Evolutionary conservation across 2,797 vertebrate species (phyloP), one percentile per base, ranked within the genome.

Genomic region (Hypotaenidia okinawae): DNA sequence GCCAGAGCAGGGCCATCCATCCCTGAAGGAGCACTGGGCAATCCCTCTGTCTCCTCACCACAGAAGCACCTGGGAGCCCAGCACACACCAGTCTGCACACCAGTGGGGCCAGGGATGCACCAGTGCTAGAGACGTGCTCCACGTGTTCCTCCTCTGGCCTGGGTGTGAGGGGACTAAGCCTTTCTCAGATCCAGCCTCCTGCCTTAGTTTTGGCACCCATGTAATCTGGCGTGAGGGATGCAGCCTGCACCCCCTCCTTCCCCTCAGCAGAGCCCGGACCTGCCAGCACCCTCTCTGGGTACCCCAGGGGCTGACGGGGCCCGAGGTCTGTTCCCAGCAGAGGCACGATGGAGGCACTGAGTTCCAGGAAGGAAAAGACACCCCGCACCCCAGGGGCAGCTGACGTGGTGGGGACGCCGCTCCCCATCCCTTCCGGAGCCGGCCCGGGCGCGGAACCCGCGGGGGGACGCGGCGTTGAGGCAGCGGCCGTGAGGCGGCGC

Each of bases 91-190:
- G 25, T 33, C 18, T 18, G 59, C 11, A 25, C 27, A 11, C 10
- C 16, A 13, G 3, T 0, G 1, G 27, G 43, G 10, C 8, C 68
- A n/a, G 59, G 37, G 4, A 1, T 0, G 3, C 33, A 28, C 16
- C 52, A 23, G 6, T 0, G 55, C 23, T 17, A 43, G 33, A n/a
- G 58, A 78, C 1, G 1, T 8, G 35, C 16, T 13, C n/a, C 13
- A 75, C 2, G 1, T 9, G 35, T 16, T 13, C n/a, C 13, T 35
- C 27, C 30, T 35, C 55, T n/a, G 27, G 47, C 28, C 28, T 5
- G 49, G 17, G 35, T 27, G 8, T 13, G 63, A 24, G 8, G 11
- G 10, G 14, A 27, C 23, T 28, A 55, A 41, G 18, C 33, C 39
- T 27, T 24, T 25, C 49, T 18, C 45, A 15, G 18, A 6, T 4